Base-by-base conservation (phyloP, 92 coral and sea anemone genomes). In the Epizoanthus stellaris region DNA sequence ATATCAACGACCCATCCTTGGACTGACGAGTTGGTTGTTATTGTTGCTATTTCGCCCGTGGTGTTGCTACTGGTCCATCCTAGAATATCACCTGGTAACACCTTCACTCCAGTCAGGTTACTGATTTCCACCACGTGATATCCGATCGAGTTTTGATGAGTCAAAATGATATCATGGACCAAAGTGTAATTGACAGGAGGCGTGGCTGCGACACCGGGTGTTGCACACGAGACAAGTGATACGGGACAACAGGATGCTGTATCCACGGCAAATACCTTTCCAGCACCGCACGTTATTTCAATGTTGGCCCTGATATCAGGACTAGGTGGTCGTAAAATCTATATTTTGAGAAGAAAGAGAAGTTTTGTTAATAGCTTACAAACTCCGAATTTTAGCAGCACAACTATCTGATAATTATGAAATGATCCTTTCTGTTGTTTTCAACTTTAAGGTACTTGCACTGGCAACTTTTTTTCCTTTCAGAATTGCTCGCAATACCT, bases 11-110 rank as follows among this genome's bases (percentile, higher is more conserved):
- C 52, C 83, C 83, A 79, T 13, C 58, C 83, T 79, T 64, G 83
- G 45, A 62, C 40, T 19, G 83, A 62, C 13, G 72, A 62, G 34
- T 43, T 43, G 4, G 42, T 79, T 63, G 71, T 40, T 63, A 39
- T 43, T 45, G 60, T 64, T 79, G 83, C 83, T 79, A 79, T 40
- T 15, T 79, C 42, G 0, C 83, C 83, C 3, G 72, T 79, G 10
- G 11, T 12, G 25, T 79, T 79, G 73, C 42, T 63, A 13, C 39
- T 20, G 73, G 60, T 23, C 83, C 83, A 79, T 43, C 83, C 83
- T 4, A 79, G 9, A 79, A 79, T 79, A 79, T 79, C 83, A 20
- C 83, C 83, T 19, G 83, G 83, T 21, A 42, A 12, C 53, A 79
- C 73, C 15, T 45, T 43, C 59, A 62, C 58, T 43, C 71, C 60